phyloP scores from a whole-genome alignment of 2,888 invertebrate species.

The Furcula furcula region DNA sequence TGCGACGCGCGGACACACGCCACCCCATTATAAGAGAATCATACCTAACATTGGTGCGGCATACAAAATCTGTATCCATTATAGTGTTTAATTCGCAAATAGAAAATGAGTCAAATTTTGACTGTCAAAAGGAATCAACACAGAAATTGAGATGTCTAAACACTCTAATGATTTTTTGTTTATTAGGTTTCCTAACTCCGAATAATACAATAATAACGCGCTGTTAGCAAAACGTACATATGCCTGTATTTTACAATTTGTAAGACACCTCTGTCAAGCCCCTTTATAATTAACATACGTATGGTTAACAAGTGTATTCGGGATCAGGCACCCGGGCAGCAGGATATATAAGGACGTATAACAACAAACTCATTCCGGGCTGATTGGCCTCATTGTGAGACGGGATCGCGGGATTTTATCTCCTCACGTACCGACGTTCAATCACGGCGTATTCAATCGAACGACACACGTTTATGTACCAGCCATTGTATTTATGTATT shows the following conservation, averaged over 20 bases:
- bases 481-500: slow-evolving; percentile 23
- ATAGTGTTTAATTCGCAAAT: slow-evolving; percentile 18
- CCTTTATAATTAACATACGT: slow-evolving; percentile 13
- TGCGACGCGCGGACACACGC: slow-evolving; percentile 32
- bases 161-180: no score
- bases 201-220: no score
- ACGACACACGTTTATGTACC: slow-evolving; percentile 19
- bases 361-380: slow-evolving; percentile 48
- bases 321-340: slow-evolving; percentile 11
- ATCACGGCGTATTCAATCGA: slow-evolving; percentile 57
- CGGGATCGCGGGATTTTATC: slow-evolving; percentile 39
- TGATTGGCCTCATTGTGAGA: slow-evolving; percentile 64
- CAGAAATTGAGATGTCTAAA: no score
- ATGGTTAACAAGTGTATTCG: slow-evolving; percentile 5
- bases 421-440: slow-evolving; percentile 44
- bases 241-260: no score
- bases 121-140: no score
- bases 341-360: slow-evolving; percentile 27
- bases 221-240: no score
- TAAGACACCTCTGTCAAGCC: no score
- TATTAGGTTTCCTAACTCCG: no score
- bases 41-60: slow-evolving; percentile 47
- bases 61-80: slow-evolving; percentile 41
- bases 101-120: no score
- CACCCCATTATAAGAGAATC: slow-evolving; percentile 45